These are phyloP conservation scores for Magallana gigas DNA, from an alignment of 1,140 invertebrate genomes.

Conservation along the genomic window DNA sequence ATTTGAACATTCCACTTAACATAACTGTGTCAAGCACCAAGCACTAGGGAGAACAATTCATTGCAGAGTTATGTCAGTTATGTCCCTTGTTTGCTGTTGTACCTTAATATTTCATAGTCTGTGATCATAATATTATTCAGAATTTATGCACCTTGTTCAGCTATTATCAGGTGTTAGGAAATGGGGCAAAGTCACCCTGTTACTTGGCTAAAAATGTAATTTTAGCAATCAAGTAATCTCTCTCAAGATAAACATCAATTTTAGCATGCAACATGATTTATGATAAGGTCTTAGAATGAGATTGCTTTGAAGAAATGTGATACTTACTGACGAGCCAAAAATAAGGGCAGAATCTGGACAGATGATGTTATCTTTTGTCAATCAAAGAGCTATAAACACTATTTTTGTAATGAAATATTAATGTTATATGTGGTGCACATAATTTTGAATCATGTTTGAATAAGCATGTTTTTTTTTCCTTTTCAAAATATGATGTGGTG, in stretches of 20 bases:
- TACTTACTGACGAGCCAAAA: constrained; percentile 31
- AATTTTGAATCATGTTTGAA: constrained; percentile 34
- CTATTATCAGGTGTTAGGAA: background rate
- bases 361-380: constrained; percentile 16
- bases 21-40: constrained; percentile 3
- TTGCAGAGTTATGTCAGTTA: background rate
- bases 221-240: background rate
- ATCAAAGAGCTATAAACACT: constrained; percentile 21
- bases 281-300: background rate
- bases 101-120: background rate
- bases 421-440: constrained; percentile 26
- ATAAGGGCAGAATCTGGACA: constrained; percentile 10
- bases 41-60: background rate
- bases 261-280: background rate
- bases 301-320: constrained; percentile 32
- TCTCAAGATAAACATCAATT: background rate
- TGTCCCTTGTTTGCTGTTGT: constrained; percentile 21
- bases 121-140: background rate
- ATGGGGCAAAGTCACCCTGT: background rate
- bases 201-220: background rate
- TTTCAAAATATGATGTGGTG: constrained; percentile 33
- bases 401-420: constrained; percentile 31
- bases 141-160: background rate
- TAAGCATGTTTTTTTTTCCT: constrained; percentile 31
- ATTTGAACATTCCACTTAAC: constrained; percentile 26